Evolutionary conservation across 2,113 vertebrate genomes (phyloP), one percentile per base, ranked within the genome.

Genomic region (Malurus elegans): DNA sequence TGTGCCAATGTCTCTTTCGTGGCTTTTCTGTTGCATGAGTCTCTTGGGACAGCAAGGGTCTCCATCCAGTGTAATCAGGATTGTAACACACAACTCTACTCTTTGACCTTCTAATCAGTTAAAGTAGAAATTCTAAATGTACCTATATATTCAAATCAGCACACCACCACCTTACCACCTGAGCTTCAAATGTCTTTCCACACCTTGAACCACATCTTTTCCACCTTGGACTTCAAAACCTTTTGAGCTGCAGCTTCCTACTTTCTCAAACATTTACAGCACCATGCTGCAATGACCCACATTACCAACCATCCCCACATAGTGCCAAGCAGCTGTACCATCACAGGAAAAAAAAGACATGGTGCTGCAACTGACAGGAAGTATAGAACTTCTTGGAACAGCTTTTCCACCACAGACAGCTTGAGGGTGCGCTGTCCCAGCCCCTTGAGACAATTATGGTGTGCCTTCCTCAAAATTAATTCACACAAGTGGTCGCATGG

Each of bases 1-100:
- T 1, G 0, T 40, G 53, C 51, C 61, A 92, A 28, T 0, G 0
- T 8, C 31, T 45, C 53, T 60, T 75, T 34, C 56, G 53, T 8
- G 8, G 32, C 36, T 50, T 48, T 93, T 73, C 48, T 72, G 61
- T 40, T 20, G 29, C 8, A 0, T 10, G 8, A 62, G 29, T 85
- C n/a, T 36, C 54, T 60, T 51, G 13, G 32, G 36, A 65, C 24
- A 92, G 60, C n/a, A 75, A 56, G 5, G 7, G 26, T 29, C 26
- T 79, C 48, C 16, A 17, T 40, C 66, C 31, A 36, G 8, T 60
- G 90, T 53, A 61, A 76, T 56, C 6, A 28, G 14, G 32, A 58
- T 54, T 62, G 4, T 25, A 92, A 42, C 2, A 6, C 9, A 79
- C 21, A 81, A 29, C 54, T 79, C 25, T 83, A 17, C 10, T 53